Base-by-base conservation (phyloP, 2,797 vertebrate species). In the Sphenodon punctatus region DNA sequence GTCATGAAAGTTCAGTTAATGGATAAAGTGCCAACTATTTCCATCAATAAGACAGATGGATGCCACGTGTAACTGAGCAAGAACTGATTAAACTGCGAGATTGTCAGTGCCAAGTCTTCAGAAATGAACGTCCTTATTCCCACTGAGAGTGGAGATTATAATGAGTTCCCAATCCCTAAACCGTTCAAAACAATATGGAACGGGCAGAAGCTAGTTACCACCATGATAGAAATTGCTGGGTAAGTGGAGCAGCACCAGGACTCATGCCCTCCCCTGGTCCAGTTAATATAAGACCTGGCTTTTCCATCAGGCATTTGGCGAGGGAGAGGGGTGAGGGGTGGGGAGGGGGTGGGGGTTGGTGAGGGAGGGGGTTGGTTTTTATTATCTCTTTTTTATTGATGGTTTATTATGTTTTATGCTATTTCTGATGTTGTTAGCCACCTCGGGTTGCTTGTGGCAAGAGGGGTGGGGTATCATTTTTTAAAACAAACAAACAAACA, bases 181-280 rank as follows among this genome's bases (percentile, higher is more conserved):
- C 99, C 99, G 95, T 99, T 99, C 95, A 99, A 99, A 96, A 98
- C 98, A 11, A 75, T 98, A 88, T 99, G 98, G 98, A 97, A 99
- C 1, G 98, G 98, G 68, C 91, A 95, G 66, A 99, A 98, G 95
- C 94, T 99, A 76, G 97, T 97, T 70, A 99, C 98, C 93, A 98
- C 97, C 58, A 94, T 97, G 93, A 98, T 97, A 0, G 98, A 99
- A 95, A 98, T 98, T 5, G 96, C 97, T 2, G 97, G 98, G 85
- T 99, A 99, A 96, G 84, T 39, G 8, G 79, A 95, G 68, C 84
- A n/a, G 86, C 74, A 93, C 76, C 76, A 79, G 78, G 90, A 60
- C 5, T 4, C 80, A n/a, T n/a, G n/a, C n/a, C 89, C 59, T 92
- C 32, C 92, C 88, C 90, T 93, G 90, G 75, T 87, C 90, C 90